Evolutionary conservation across 2,888 invertebrate species (phyloP), one percentile per base, ranked within the genome.

Genomic region (Ornithoptera priamus): DNA sequence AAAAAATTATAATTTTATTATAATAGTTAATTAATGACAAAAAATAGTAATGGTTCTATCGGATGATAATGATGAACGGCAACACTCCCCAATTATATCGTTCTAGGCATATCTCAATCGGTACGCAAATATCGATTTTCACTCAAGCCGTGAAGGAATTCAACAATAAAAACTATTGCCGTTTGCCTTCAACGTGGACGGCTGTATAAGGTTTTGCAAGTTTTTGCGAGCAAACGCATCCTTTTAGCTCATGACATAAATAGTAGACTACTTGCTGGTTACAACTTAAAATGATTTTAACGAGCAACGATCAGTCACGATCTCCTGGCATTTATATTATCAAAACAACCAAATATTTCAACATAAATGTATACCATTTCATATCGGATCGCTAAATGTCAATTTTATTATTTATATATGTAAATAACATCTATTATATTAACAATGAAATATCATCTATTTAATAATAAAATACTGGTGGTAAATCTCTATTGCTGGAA

Each of bases 91-190:
- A 58, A 63, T 62, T 63, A 62, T 36, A 46, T 63, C 30, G 53
- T 56, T 67, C 56, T 24, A 36, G 57, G 57, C 62, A 46, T 24
- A 46, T 36, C 56, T 36, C 10, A 63, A 63, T 63, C 24, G 36
- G 58, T 30, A 50, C 10, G 22, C 60, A 39, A 42, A 62, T 58
- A 62, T 42, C 24, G 42, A 67, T 57, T 67, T 67, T 62, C 56
- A 61, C 62, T 57, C 67, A 24, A 56, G 57, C 22, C 57, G 61
- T 62, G 67, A 42, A 22, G 67, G 67, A 62, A 67, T 67, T 67
- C 24, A 42, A 42, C 24, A 42, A 12, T 24, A 62, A 62, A 57
- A 67, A 42, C 58, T 46, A 67, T 67, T 57, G 56, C 67, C 24
- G 67, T 24, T 67, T 67, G 24, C 67, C 62, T 67, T 67, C 67